Conservation (phyloP, 2,113 vertebrate species). For the Egretta garzetta region DNA sequence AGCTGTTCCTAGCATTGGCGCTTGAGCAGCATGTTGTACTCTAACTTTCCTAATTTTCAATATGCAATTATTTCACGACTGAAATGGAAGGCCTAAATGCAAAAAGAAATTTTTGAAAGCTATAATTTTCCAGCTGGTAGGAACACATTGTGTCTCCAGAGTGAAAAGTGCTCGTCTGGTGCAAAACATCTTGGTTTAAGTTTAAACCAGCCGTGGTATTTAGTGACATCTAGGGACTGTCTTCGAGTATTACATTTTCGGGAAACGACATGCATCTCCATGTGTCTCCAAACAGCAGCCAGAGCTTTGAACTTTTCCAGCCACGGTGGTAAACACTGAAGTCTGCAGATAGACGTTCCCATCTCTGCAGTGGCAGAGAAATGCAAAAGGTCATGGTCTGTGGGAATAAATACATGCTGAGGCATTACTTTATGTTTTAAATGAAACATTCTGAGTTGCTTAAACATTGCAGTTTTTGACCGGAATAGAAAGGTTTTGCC, state of each 20-base stretch:
- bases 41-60: not conserved
- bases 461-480: not conserved
- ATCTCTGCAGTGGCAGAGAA: not conserved
- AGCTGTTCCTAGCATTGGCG: fast-evolving
- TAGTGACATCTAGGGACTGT: conserved; percentile 72
- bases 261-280: not conserved
- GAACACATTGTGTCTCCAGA: not conserved
- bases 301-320: not conserved
- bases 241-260: conserved; percentile 12
- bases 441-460: not conserved
- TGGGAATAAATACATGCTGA: not conserved
- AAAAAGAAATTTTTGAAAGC: not conserved
- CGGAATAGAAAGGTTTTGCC: not conserved
- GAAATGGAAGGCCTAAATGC: not conserved
- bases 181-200: not conserved
- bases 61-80: not conserved
- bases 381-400: not conserved
- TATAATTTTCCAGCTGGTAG: not conserved
- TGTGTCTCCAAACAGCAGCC: not conserved
- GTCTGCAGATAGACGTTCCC: not conserved
- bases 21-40: not conserved
- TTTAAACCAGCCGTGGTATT: conserved; percentile 36
- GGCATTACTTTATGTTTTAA: not conserved
- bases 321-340: fast-evolving
- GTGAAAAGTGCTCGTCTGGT: not conserved